Base-by-base conservation (phyloP, 2,797 vertebrate species). In the Dromococcyx pavoninus region DNA sequence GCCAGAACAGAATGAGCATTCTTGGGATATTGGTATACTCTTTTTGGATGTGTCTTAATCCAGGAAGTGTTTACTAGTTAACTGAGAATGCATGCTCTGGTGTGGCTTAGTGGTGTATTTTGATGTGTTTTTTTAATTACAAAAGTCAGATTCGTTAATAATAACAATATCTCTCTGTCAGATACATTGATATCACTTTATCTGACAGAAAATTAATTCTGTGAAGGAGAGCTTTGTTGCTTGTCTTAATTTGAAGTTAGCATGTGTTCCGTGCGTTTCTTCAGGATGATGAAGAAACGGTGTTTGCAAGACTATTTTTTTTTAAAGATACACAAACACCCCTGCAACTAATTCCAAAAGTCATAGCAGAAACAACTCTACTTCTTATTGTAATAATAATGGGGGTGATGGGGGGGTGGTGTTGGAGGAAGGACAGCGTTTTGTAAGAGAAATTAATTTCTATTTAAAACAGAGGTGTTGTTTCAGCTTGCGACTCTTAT, bases 71-170 rank as follows among this genome's bases (percentile, higher is more conserved):
- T 91, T 96, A 92, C 94, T 88, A n/a, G 35, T 93, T 86, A 89
- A 94, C 95, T 95, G 87, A 95, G 95, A 96, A 96, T 82, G 94
- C 94, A 82, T 95, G 94, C 94, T 97, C 92, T 96, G 94, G 69
- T 80, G 61, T 93, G 92, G 84, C 97, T 96, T 94, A 95, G 88
- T 75, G 65, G 57, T 91, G 86, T 92, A 58, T 60, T 91, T 91
- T 61, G 41, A 24, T 74, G 10, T 86, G 21, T 2, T 90, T 88
- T 41, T 93, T 90, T 81, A 71, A 80, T 73, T 37, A 24, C 37
- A 35, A 17, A 82, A 86, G 54, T 81, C 37, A 89, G 85, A 41
- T 89, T 65, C 79, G 11, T 78, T 93, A 41, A 43, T 70, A 79
- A 37, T 8, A 69, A 61, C n/a, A 65, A 48, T n/a, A 27, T 80